Conservation (phyloP, 2,113 vertebrate species). For the Pituophis catenifer region DNA sequence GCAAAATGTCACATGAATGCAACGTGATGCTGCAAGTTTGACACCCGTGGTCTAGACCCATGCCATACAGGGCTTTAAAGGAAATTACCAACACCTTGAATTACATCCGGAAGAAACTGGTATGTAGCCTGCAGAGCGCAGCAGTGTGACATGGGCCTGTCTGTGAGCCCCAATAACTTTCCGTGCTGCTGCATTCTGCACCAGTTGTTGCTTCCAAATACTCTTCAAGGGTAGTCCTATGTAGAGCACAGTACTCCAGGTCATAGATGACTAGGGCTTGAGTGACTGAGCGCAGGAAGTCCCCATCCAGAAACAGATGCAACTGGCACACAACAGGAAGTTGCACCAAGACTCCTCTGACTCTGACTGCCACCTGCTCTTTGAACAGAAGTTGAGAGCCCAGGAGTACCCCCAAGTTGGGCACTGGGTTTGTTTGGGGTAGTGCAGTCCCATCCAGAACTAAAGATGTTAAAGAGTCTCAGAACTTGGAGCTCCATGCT, state of each 20-base stretch:
- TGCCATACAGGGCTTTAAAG: no score
- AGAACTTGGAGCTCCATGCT: background rate
- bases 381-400: background rate
- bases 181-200: background rate
- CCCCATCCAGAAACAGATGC: background rate
- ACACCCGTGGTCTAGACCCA: no score
- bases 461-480: background rate
- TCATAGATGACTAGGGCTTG: background rate
- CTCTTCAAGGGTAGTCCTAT: background rate
- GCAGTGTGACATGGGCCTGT: background rate
- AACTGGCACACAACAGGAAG: background rate
- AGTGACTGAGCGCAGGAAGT: background rate
- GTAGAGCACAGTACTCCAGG: background rate
- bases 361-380: background rate
- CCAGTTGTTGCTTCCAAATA: background rate
- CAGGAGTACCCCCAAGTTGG: background rate
- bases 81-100: no score
- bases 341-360: background rate
- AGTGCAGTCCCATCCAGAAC: background rate
- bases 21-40: no score
- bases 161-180: background rate
- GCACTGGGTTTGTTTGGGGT: background rate
- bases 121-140: no score
- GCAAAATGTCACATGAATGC: no score
- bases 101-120: no score